These are phyloP conservation scores for Apamea epomidion DNA, from an alignment of 2,888 invertebrate species.

Conservation along the genomic window DNA sequence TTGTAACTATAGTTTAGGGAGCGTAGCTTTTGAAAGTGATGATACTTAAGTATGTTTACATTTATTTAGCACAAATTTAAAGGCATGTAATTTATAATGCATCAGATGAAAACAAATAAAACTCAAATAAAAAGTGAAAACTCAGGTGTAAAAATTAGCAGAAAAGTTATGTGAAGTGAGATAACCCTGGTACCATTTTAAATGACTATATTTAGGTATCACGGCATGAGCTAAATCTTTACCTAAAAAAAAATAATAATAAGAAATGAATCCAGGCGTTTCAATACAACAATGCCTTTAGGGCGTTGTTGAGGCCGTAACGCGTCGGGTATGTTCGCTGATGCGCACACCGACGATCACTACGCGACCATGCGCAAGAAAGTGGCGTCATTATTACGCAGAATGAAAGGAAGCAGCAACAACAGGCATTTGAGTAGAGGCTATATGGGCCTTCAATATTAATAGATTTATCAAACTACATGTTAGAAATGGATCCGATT, in stretches of 20 bases:
- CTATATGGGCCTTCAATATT: neutral
- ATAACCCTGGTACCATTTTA: neutral
- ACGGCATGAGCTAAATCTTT: neutral
- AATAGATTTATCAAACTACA: neutral
- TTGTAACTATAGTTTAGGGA: constrained; percentile 25
- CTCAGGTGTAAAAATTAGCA: too few relatives aligned
- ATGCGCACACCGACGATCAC: neutral
- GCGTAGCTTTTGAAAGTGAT: neutral
- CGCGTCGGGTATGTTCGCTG: neutral
- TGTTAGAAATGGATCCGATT: neutral
- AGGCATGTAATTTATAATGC: too few relatives aligned
- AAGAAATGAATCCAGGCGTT: neutral
- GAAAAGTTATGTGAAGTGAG: too few relatives aligned
- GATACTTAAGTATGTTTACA: neutral
- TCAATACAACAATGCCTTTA: neutral
- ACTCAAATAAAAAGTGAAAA: too few relatives aligned
- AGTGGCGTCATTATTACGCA: neutral
- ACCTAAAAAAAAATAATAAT: neutral
- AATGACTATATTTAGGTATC: neutral
- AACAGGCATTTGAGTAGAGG: neutral
- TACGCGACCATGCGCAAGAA: neutral
- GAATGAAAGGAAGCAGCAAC: neutral
- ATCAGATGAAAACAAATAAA: too few relatives aligned
- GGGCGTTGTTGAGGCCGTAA: neutral
- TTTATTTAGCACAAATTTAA: too few relatives aligned